Evolutionary conservation across 2,888 invertebrate species (phyloP), one percentile per base, ranked within the genome.

Genomic region (Pegoplata infirma): DNA sequence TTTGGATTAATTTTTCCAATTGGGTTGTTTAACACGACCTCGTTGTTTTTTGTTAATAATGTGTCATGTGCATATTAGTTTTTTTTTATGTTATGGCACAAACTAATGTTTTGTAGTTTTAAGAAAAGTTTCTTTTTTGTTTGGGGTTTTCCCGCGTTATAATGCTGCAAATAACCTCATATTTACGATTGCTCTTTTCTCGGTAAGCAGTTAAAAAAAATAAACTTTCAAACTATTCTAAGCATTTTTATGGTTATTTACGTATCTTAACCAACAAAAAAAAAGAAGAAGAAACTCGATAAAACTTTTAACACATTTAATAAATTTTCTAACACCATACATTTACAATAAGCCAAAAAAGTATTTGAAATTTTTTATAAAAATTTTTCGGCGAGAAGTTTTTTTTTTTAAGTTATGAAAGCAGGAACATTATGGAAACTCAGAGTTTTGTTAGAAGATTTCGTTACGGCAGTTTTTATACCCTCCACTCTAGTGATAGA

Each of bases 231-330:
- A 80, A 76, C 66, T 75, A 78, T 78, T 75, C 72, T 78, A 80
- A 80, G 59, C 72, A 78, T 80, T 78, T 80, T 78, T 78, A 78
- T 78, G 68, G 72, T 55, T 78, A 47, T 56, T 67, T 77, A 68
- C 72, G 80, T 68, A 71, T 76, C 75, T 67, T 69, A 58, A 36
- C 68, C 49, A 58, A 73, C 51, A 46, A 21, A 17, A 32, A 56
- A 17, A 44, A 56, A 14, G 28, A 23, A 23, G 19, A 19, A 69
- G 10, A 71, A 58, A 71, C 63, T 78, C 58, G 64, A 68, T 73
- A 78, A 78, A 78, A 78, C 63, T 78, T 78, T 78, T 78, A 78
- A 73, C 77, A 78, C 77, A 68, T 78, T 73, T 78, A 78, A 78
- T 78, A 78, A 73, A 73, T 78, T 78, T 78, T 53, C 68, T 68